phyloP scores from a whole-genome alignment of 2,797 vertebrate genomes.

The Smutsia gigantea region DNA sequence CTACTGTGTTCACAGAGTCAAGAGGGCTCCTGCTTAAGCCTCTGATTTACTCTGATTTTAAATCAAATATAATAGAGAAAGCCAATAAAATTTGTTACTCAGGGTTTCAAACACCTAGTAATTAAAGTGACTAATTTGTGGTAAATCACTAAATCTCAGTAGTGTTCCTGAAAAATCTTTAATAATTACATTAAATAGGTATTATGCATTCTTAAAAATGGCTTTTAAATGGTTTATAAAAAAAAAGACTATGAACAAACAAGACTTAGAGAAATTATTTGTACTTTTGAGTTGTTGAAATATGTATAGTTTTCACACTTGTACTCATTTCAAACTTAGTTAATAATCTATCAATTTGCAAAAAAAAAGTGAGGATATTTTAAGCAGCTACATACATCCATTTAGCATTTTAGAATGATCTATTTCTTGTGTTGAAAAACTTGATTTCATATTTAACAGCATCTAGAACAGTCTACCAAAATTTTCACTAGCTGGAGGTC shows the following conservation, averaged over 20 bases:
- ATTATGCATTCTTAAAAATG: constrained; percentile 25
- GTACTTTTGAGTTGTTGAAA: constrained; percentile 20
- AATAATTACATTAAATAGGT: constrained; percentile 42
- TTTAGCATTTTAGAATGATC: background rate
- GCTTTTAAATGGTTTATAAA: constrained; percentile 12
- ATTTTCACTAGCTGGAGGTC: background rate
- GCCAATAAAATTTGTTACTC: background rate
- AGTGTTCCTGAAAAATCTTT: constrained; percentile 29
- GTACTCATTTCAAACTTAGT: constrained; percentile 30
- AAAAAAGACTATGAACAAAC: constrained; percentile 7
- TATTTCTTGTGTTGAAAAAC: background rate
- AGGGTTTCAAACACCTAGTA: constrained; percentile 24
- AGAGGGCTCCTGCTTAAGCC: background rate
- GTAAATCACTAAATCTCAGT: constrained; percentile 34
- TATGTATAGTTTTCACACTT: constrained; percentile 33
- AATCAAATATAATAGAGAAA: constrained; percentile 53
- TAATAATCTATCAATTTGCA: constrained; percentile 48
- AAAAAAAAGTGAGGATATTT: background rate
- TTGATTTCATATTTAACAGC: constrained; percentile 1
- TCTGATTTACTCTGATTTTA: constrained; percentile 49
- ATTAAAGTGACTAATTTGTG: constrained; percentile 30
- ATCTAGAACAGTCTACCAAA: constrained; percentile 15
- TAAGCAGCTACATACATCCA: constrained; percentile 28
- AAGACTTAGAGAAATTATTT: constrained; percentile 45
- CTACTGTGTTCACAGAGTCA: constrained; percentile 4